Percentiles rank a stretch among this genome's conserved stretches.
phyloP scores from a whole-genome alignment of 1,140 invertebrate species.

The Solenopsis fugax region DNA sequence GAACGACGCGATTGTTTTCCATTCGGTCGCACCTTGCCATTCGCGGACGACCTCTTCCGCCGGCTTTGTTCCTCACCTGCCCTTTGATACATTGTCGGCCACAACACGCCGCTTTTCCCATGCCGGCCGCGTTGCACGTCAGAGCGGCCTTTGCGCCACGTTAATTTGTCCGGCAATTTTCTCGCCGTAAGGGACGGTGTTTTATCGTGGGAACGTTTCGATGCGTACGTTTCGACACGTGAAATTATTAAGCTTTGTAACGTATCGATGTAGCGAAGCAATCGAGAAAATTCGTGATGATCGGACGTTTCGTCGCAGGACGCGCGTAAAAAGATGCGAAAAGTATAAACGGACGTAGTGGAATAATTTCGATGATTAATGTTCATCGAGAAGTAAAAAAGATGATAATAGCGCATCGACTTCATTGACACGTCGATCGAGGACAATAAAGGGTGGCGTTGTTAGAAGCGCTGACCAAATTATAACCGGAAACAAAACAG shows the following conservation, averaged over 20 bases:
- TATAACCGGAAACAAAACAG: conserved; percentile 82
- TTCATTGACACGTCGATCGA: conserved; percentile 69
- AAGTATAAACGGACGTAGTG: background rate
- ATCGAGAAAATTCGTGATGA: background rate
- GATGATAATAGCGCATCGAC: conserved; percentile 66
- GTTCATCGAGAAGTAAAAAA: conserved; percentile 53
- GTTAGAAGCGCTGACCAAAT: conserved; percentile 70
- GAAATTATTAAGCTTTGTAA: conserved; percentile 36
- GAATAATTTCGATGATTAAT: conserved; percentile 1
- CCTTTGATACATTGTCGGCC: conserved; percentile 24
- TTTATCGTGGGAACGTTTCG: conserved; percentile 42
- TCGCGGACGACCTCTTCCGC: conserved; percentile 13
- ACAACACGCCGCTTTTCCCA: conserved; percentile 45
- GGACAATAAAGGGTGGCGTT: conserved; percentile 58
- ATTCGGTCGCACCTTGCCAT: conserved; percentile 53
- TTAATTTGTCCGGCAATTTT: conserved; percentile 43
- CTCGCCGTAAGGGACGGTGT: conserved; percentile 29
- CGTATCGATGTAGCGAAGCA: background rate
- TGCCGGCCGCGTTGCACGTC: background rate
- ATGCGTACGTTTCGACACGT: conserved; percentile 14
- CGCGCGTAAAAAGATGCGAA: background rate
- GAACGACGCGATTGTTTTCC: conserved; percentile 67
- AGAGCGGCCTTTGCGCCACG: conserved; percentile 5
- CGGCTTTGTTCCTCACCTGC: conserved; percentile 31
- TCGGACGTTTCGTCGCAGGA: background rate